Percentiles rank a stretch among this genome's conserved stretches.
These are phyloP conservation scores for Nothura maculosa DNA, from an alignment of 2,797 vertebrate genomes.

Conservation along the genomic window DNA sequence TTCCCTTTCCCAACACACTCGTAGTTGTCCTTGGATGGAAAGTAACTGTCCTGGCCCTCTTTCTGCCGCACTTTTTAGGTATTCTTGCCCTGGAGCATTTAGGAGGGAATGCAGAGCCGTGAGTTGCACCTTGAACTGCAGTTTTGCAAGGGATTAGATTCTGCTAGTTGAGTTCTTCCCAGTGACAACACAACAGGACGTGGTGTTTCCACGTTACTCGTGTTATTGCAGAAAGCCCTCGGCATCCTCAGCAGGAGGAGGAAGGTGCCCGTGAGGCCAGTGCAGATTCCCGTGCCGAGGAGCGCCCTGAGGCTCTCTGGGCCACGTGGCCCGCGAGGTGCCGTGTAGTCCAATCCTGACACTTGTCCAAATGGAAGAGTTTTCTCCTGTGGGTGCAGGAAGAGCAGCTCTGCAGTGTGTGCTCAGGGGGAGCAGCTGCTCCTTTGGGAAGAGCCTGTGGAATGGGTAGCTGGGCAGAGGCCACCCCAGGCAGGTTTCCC, in stretches of 20 bases:
- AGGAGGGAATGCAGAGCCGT: neutral
- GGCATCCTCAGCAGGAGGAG: neutral
- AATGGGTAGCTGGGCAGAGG: neutral
- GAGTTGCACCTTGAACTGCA: neutral
- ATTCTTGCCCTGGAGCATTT: neutral
- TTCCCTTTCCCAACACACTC: neutral
- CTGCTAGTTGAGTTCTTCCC: neutral
- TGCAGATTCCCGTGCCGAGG: rapidly evolving
- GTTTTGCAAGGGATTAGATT: neutral
- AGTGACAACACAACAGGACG: rapidly evolving
- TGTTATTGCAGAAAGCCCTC: neutral
- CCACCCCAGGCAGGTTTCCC: neutral
- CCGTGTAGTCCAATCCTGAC: neutral
- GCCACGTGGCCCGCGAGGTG: neutral
- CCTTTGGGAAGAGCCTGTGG: rapidly evolving
- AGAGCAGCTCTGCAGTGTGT: neutral
- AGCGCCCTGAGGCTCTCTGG: neutral
- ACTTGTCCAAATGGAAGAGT: neutral
- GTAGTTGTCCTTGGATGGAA: neutral
- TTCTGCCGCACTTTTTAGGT: neutral
- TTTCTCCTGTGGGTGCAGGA: neutral
- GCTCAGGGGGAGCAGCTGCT: neutral
- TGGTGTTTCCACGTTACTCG: neutral
- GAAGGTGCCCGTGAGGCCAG: neutral
- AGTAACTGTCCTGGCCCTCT: neutral